phyloP scores from a whole-genome alignment of 2,888 invertebrate genomes.

The Eupsilia transversa region DNA sequence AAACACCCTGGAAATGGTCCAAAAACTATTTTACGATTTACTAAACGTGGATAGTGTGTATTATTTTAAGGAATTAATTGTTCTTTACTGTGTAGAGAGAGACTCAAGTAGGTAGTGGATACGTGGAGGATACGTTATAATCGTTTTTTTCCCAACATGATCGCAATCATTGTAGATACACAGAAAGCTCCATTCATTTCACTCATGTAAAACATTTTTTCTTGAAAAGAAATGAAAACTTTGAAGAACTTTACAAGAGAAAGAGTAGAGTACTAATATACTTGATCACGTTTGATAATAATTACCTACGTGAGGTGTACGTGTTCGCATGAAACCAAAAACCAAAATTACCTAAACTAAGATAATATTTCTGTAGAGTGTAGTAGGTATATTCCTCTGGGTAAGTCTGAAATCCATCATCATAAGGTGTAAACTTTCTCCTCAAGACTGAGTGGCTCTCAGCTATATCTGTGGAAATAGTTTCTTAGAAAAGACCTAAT shows the following conservation, averaged over 20 bases:
- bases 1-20: conserved; percentile 72
- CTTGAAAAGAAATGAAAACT: neutral
- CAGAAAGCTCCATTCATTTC: neutral
- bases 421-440: conserved; percentile 45
- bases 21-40: conserved; percentile 67
- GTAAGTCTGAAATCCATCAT: conserved; percentile 45
- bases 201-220: neutral
- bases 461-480: conserved; percentile 19
- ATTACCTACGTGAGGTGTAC: neutral
- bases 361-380: conserved; percentile 6
- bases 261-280: neutral
- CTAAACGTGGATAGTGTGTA: conserved; percentile 61
- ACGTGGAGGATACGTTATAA: neutral
- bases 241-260: neutral
- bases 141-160: neutral
- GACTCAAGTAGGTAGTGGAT: too few relatives aligned
- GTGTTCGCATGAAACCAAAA: neutral
- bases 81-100: neutral
- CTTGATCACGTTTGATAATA: neutral
- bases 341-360: neutral
- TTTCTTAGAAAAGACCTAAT: conserved; percentile 28
- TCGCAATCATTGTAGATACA: neutral
- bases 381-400: conserved; percentile 23
- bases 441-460: conserved; percentile 26
- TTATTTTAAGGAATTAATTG: conserved; percentile 35